Base-by-base conservation (phyloP, 2,113 vertebrate species). In the Garra rufa region DNA sequence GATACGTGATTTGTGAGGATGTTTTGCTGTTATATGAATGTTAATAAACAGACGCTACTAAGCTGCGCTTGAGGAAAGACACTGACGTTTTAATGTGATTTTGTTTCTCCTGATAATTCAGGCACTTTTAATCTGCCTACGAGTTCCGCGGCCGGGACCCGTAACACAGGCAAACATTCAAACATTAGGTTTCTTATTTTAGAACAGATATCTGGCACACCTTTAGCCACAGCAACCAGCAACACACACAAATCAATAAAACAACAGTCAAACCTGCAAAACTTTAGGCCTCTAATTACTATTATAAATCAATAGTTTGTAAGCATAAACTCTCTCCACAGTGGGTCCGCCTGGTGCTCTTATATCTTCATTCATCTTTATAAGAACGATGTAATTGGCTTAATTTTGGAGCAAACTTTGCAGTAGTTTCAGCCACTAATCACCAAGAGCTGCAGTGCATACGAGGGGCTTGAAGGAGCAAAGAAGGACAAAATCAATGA, bases 291-390 rank as follows among this genome's bases (percentile, higher is more conserved):
- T 28, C 38, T 85, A 74, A 85, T 86, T 83, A 78, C 50, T 41
- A 83, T 59, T 48, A 83, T 83, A 78, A 83, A 83, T 86, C 73
- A 76, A 59, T 67, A 17, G 30, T 85, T 86, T 43, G 26, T 57
- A 21, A 78, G 74, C n/a, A 63, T 50, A 63, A 79, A 71, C 24
- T 41, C 30, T 17, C 19, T 83, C 52, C 34, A 57, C 63, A 34
- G 59, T 48, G 48, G 63, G 44, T 26, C 48, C 48, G 0, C 19
- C 76, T 17, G 61, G 73, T n/a, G n/a, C 13, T 19, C 28, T 48
- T 28, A 34, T n/a, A 8, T 76, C 78, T 70, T 44, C 15, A 76
- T 76, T 79, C 14, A 73, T 73, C 81, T 83, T 19, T 17, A 34
- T 55, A 43, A 34, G 67, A 52, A 74, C 30, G 30, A 26, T 79